Conservation (phyloP, 2,113 vertebrate species). For the Hiodon alosoides region DNA sequence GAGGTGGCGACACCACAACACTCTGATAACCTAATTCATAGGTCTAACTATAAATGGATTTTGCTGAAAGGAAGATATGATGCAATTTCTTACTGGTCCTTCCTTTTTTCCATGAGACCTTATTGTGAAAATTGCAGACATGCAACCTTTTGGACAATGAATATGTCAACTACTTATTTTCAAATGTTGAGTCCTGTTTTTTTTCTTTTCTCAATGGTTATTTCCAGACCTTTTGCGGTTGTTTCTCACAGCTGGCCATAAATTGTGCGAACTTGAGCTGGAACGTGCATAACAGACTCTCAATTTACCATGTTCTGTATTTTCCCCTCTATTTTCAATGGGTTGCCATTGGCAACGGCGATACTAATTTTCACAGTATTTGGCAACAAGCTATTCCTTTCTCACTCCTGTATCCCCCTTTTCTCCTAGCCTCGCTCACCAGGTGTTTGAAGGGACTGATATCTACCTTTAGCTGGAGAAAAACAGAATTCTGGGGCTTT, state of each 20-base stretch:
- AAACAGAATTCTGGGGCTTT: neutral
- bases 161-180: no score
- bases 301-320: conserved; percentile 25
- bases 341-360: conserved; percentile 47
- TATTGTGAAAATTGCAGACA: no score
- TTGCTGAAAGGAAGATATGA: no score
- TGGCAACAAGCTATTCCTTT: conserved; percentile 24
- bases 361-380: conserved; percentile 38
- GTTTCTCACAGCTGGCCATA: neutral
- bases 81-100: no score
- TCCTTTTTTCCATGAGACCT: no score
- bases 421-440: neutral
- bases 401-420: neutral
- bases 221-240: neutral
- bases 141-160: no score
- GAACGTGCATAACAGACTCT: neutral
- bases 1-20: no score
- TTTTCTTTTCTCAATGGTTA: no score
- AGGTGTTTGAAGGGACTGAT: neutral
- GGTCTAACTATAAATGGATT: no score
- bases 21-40: no score
- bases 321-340: conserved; percentile 42
- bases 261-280: neutral
- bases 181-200: no score
- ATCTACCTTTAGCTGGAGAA: neutral